phyloP scores from a whole-genome alignment of 2,113 vertebrate genomes.

The Pseudorasbora parva region DNA sequence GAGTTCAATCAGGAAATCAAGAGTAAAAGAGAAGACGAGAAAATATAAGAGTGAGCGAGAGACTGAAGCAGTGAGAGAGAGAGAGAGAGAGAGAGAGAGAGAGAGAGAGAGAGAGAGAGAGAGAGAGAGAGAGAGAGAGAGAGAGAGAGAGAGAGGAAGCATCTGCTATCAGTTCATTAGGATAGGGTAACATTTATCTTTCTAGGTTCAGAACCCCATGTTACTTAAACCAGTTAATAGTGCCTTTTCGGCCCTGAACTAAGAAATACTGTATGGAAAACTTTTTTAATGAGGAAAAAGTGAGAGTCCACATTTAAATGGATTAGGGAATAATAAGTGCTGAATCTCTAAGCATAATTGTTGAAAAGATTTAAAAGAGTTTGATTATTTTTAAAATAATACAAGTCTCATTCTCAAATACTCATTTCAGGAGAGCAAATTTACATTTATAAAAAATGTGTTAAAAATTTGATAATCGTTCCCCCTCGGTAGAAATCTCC shows the following conservation, averaged over 20 bases:
- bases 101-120: too few relatives aligned
- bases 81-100: too few relatives aligned
- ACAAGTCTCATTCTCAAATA: too few relatives aligned
- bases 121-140: neutral
- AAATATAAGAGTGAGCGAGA: neutral
- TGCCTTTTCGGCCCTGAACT: neutral
- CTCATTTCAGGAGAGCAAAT: too few relatives aligned
- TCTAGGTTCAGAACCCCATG: neutral
- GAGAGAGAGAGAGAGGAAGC: too few relatives aligned
- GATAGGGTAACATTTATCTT: neutral
- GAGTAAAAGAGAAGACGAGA: neutral
- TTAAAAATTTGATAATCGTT: too few relatives aligned
- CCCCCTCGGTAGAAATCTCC: too few relatives aligned
- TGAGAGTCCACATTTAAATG: neutral
- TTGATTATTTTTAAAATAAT: too few relatives aligned
- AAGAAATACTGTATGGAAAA: neutral
- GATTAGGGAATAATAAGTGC: neutral
- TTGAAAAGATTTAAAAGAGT: too few relatives aligned
- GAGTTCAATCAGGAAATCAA: conserved; percentile 58
- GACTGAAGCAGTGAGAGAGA: neutral
- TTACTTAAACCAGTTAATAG: neutral
- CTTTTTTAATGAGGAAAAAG: neutral
- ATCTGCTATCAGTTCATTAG: too few relatives aligned
- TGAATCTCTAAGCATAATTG: neutral
- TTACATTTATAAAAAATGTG: too few relatives aligned